These are phyloP conservation scores for Microcebus murinus DNA, from an alignment of 2,113 vertebrate genomes.

Conservation along the genomic window DNA sequence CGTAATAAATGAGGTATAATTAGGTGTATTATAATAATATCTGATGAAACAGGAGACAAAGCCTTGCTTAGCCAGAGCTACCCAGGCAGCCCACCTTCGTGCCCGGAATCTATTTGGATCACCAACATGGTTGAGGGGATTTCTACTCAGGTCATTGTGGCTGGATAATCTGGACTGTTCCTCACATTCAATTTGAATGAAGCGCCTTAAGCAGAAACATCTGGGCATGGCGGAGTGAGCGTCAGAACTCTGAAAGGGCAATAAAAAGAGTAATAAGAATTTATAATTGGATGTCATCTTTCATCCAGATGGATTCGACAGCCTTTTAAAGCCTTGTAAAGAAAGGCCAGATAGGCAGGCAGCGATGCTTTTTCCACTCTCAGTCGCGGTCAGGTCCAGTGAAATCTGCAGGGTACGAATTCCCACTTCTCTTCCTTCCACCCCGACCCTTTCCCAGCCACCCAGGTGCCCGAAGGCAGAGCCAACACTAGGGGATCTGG, in stretches of 20 bases:
- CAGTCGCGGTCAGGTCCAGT: not conserved
- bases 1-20: not conserved
- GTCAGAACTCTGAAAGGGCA: not conserved
- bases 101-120: not conserved
- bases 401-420: accelerated
- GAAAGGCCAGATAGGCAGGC: not conserved
- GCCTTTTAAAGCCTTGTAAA: not conserved
- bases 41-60: not conserved
- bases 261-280: slow-evolving; percentile 42
- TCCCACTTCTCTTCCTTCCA: accelerated
- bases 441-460: accelerated
- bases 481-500: accelerated
- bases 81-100: not conserved
- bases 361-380: accelerated
- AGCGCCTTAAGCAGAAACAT: slow-evolving; percentile 54
- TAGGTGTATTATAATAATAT: not conserved
- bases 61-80: not conserved
- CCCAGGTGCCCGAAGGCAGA: accelerated
- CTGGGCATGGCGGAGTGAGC: not conserved
- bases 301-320: slow-evolving; percentile 17
- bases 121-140: not conserved
- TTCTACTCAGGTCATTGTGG: not conserved
- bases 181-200: slow-evolving; percentile 48
- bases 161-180: slow-evolving; percentile 22
- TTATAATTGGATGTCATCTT: slow-evolving; percentile 58